A percentile compares a stretch with the other conserved stretches of the same genome.
Evolutionary conservation across 2,888 invertebrate genomes (phyloP).

Genomic region (Andrena fulva): DNA sequence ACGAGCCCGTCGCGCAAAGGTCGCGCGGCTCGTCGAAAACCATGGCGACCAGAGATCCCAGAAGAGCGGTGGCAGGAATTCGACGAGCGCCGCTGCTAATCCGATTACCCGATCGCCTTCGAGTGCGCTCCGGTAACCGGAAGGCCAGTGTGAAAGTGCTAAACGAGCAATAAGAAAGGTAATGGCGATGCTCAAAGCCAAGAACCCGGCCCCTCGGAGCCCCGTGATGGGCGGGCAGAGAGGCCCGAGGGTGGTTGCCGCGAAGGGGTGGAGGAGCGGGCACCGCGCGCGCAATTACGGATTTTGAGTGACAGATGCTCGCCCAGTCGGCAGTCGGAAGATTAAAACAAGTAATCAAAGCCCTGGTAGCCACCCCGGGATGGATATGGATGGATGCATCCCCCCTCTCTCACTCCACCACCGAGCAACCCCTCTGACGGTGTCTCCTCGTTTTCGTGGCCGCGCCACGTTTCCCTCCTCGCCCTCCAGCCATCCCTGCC

Average conservation of each 20-base stretch:
- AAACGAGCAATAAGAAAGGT: slow-evolving; percentile 79
- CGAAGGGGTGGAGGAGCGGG: slow-evolving; percentile 64
- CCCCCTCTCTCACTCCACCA: slow-evolving; percentile 37
- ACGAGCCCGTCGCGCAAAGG: no score
- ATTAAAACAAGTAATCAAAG: slow-evolving; percentile 85
- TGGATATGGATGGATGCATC: slow-evolving; percentile 83
- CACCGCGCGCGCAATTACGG: slow-evolving; percentile 82
- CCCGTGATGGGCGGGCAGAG: slow-evolving; percentile 38
- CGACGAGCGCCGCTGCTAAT: slow-evolving; percentile 31
- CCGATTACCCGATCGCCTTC: slow-evolving; percentile 54
- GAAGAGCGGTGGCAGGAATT: slow-evolving; percentile 16
- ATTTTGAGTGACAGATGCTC: slow-evolving; percentile 85
- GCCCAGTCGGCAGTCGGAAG: slow-evolving; percentile 83
- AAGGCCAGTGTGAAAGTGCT: slow-evolving; percentile 64
- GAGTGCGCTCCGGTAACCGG: slow-evolving; percentile 28
- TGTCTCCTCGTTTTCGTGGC: slow-evolving; percentile 66
- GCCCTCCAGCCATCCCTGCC: slow-evolving; percentile 40
- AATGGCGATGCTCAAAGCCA: slow-evolving; percentile 68
- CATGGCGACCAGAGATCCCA: not conserved
- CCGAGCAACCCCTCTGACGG: slow-evolving; percentile 46
- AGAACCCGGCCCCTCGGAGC: slow-evolving; percentile 32
- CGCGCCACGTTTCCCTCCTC: slow-evolving; percentile 61
- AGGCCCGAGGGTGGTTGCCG: slow-evolving; percentile 21
- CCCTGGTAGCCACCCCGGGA: slow-evolving; percentile 80
- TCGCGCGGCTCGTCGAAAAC: no score